Conservation (phyloP, 2,797 vertebrate species). For the Scyliorhinus canicula region DNA sequence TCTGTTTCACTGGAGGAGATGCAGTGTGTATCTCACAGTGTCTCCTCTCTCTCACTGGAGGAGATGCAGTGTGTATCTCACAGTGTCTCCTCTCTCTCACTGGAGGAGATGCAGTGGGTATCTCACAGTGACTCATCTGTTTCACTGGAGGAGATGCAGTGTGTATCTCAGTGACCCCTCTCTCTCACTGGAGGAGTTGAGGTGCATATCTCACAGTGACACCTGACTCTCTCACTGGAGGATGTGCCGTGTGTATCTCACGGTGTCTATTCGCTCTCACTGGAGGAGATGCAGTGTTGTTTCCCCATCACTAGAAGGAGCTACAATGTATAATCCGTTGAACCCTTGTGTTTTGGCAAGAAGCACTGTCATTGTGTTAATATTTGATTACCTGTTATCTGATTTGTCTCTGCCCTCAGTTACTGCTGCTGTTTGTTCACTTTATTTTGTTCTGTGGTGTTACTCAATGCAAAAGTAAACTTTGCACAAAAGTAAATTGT, state of each 20-base stretch:
- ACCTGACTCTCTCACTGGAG: no score
- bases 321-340: neutral
- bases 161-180: no score
- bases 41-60: neutral
- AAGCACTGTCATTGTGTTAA: neutral
- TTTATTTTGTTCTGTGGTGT: neutral
- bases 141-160: no score
- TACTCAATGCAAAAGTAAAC: neutral
- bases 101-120: no score
- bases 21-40: no score
- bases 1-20: no score
- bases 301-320: neutral
- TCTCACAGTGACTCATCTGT: no score
- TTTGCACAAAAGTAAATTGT: no score
- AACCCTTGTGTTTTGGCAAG: no score
- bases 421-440: neutral
- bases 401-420: neutral
- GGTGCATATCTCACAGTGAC: no score
- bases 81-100: neutral
- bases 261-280: neutral
- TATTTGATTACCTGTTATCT: constrained; percentile 7
- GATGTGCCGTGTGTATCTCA: no score
- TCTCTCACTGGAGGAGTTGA: no score
- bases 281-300: neutral
- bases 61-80: neutral